Evolutionary conservation across 2,113 vertebrate species (phyloP).

Genomic region (Opisthocomus hoazin): DNA sequence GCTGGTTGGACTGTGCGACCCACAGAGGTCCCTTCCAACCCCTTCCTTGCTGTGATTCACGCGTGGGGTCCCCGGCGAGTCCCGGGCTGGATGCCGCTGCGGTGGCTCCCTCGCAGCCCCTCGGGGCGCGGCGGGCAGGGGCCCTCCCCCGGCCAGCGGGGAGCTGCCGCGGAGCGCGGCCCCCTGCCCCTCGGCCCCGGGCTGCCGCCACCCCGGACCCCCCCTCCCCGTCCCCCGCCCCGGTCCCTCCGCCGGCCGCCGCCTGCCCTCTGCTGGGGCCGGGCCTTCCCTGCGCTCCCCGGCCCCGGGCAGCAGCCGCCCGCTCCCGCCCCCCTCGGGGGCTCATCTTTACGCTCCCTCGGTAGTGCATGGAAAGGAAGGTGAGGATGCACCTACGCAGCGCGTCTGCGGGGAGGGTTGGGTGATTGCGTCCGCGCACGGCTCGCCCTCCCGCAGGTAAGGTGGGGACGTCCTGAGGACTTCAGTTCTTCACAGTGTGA

Average conservation of each 20-base stretch:
- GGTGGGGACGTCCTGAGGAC: neutral
- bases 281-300: too few relatives aligned
- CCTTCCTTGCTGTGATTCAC: too few relatives aligned
- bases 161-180: neutral
- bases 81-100: neutral
- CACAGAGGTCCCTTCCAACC: too few relatives aligned
- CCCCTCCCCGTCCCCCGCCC: too few relatives aligned
- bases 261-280: constrained; percentile 32
- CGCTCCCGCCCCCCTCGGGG: too few relatives aligned
- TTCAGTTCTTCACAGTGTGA: rapidly evolving
- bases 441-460: neutral
- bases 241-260: too few relatives aligned
- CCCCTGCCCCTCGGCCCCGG: neutral
- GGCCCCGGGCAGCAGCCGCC: neutral
- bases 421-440: rapidly evolving
- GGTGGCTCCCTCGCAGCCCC: neutral
- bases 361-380: neutral
- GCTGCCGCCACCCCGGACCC: too few relatives aligned
- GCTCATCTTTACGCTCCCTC: neutral
- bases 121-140: neutral
- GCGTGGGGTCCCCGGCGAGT: neutral
- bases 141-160: neutral
- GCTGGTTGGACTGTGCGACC: too few relatives aligned
- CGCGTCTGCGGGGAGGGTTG: neutral
- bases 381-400: neutral